phyloP scores from a whole-genome alignment of 2,797 vertebrate species.

The Euphonia xanthogaster region DNA sequence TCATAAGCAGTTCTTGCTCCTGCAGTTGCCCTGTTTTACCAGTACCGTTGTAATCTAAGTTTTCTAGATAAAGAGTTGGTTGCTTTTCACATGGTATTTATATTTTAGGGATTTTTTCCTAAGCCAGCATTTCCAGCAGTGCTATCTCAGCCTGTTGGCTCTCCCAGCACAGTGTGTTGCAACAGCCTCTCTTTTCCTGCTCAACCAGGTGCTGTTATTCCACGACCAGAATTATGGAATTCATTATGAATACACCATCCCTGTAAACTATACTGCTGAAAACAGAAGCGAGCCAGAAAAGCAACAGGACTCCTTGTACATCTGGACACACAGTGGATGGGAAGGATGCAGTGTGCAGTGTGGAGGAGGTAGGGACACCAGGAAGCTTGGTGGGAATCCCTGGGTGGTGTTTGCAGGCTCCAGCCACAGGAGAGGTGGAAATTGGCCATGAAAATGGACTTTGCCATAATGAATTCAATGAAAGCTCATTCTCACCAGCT shows the following conservation, averaged over 20 bases:
- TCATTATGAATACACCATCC: constrained; percentile 96
- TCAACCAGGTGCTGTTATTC: constrained; percentile 89
- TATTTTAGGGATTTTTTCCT: background rate
- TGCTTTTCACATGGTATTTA: background rate
- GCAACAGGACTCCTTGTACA: constrained; percentile 85
- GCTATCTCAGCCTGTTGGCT: background rate
- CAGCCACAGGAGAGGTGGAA: background rate
- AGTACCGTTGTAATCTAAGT: background rate
- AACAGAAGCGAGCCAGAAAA: constrained; percentile 77
- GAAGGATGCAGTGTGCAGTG: constrained; percentile 91
- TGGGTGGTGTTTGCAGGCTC: background rate
- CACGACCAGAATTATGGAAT: constrained; percentile 96
- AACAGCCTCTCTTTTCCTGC: constrained; percentile 14
- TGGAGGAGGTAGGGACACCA: constrained; percentile 85
- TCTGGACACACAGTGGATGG: constrained; percentile 97
- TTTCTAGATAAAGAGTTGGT: background rate
- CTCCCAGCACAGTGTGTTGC: background rate
- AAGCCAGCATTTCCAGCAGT: background rate
- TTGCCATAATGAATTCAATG: background rate
- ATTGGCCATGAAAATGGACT: background rate
- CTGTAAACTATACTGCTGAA: constrained; percentile 83
- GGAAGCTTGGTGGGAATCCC: background rate
- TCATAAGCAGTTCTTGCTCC: background rate
- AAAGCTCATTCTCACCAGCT: background rate
- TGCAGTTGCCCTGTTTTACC: background rate